Base-by-base conservation (phyloP, 1,140 invertebrate genomes). In the Proctacanthus coquilletti region DNA sequence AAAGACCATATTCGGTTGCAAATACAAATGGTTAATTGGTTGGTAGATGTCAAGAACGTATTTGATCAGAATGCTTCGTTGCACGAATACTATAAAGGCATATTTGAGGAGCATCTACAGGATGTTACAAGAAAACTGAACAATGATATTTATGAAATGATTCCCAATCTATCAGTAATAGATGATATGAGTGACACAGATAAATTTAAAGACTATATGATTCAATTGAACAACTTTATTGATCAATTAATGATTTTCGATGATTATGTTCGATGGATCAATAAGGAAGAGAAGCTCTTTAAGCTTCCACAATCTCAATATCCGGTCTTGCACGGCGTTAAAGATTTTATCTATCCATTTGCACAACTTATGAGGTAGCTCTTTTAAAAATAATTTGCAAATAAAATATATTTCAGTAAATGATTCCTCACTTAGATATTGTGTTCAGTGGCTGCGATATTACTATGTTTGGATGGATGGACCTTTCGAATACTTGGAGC, bases 381-480 rank as follows among this genome's bases (percentile, higher is more conserved):
- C 64, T 42, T 18, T 33, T 34, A 31, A 8, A 38, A 18, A 20
- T 31, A 4, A 10, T 31, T 13, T 36, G 14, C 18, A 23, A 23
- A 17, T 13, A 25, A 6, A 14, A 33, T 34, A 15, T 34, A 34
- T 34, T 23, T 21, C n/a, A 11, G 18, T 13, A 21, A 17, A 17
- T 19, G 5, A 8, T 34, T 17, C n/a, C 5, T 9, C 18, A 34
- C 21, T 3, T 15, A 54, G 69, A 43, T 52, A 62, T 14, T 72
- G 75, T 14, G 61, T 74, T 43, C 74, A 74, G 50, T 91, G 88
- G 83, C 72, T 79, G 56, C 72, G 78, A 39, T 77, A 78, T 42
- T 76, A 81, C 50, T 80, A 78, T 49, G 78, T 81, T 32, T 93
- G 86, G 82, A 75, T 91, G 69, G 81, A 92, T 60, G 88, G 87